Conservation (phyloP, 2,888 invertebrate species). For the Agapetus fuscipes region DNA sequence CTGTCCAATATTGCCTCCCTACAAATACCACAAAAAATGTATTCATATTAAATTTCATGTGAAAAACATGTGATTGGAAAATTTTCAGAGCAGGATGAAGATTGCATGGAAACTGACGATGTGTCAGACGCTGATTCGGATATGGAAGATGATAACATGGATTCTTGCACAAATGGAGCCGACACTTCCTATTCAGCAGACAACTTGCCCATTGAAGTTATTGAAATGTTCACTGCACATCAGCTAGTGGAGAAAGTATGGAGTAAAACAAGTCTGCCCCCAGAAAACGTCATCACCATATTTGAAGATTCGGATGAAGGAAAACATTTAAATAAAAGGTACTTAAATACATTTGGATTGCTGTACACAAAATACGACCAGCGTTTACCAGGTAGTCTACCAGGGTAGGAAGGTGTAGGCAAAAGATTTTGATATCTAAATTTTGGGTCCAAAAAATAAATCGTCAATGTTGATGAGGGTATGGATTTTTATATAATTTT, state of each 20-base stretch:
- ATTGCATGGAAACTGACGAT: constrained; percentile 28
- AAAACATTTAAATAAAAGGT: constrained; percentile 42
- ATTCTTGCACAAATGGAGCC: constrained; percentile 25
- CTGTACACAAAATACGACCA: no score
- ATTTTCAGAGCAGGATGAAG: constrained; percentile 22
- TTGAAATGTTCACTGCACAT: constrained; percentile 50
- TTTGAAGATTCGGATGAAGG: constrained; percentile 44
- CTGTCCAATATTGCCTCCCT: no score
- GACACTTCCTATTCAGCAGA: constrained; percentile 34
- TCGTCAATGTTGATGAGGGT: no score
- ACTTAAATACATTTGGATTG: no score
- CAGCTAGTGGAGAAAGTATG: constrained; percentile 52
- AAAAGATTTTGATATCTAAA: no score
- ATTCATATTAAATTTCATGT: no score
- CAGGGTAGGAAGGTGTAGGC: no score
- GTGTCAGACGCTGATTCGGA: constrained; percentile 37
- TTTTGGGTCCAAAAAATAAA: no score
- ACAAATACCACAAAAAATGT: no score
- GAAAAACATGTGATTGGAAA: no score
- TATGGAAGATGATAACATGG: constrained; percentile 31
- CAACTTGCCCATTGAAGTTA: constrained; percentile 45
- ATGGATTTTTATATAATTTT: no score
- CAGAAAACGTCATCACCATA: constrained; percentile 45
- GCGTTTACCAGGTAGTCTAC: no score
- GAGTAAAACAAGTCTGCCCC: constrained; percentile 41